These are phyloP conservation scores for Armadillidium nasatum DNA, from an alignment of 1,140 invertebrate genomes.

Conservation along the genomic window DNA sequence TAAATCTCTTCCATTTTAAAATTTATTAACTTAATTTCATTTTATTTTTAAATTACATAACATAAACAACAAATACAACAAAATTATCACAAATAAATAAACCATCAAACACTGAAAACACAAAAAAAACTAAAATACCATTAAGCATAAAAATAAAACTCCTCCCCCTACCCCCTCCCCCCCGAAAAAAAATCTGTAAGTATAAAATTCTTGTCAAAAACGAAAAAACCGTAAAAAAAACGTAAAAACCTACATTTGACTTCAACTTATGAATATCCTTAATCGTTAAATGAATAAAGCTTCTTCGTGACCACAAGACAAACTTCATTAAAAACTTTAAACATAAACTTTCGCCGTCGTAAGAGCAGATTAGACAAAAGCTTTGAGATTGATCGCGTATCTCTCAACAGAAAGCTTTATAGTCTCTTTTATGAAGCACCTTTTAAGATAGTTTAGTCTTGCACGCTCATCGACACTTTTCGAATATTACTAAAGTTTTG, in stretches of 20 bases:
- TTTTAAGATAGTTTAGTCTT: neutral
- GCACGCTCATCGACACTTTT: neutral
- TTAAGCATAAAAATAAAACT: too few relatives aligned
- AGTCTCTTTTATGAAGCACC: neutral
- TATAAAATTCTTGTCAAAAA: too few relatives aligned
- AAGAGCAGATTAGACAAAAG: neutral
- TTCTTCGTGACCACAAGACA: neutral
- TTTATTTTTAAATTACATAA: too few relatives aligned
- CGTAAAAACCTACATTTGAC: too few relatives aligned
- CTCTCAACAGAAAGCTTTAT: neutral
- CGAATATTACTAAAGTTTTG: slow-evolving; percentile 2
- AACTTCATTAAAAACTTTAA: slow-evolving; percentile 6
- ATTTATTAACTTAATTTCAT: too few relatives aligned
- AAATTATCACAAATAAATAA: too few relatives aligned
- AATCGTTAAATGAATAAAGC: neutral
- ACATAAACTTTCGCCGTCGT: neutral
- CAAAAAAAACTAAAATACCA: too few relatives aligned
- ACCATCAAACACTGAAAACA: too few relatives aligned
- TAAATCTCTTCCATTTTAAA: neutral
- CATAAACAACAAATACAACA: too few relatives aligned
- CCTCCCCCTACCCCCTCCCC: too few relatives aligned
- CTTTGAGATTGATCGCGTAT: neutral
- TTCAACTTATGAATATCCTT: neutral
- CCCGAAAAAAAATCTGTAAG: too few relatives aligned
- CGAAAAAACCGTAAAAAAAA: too few relatives aligned